Base-by-base conservation (phyloP, 2,113 vertebrate species). In the Lasiurus cinereus region DNA sequence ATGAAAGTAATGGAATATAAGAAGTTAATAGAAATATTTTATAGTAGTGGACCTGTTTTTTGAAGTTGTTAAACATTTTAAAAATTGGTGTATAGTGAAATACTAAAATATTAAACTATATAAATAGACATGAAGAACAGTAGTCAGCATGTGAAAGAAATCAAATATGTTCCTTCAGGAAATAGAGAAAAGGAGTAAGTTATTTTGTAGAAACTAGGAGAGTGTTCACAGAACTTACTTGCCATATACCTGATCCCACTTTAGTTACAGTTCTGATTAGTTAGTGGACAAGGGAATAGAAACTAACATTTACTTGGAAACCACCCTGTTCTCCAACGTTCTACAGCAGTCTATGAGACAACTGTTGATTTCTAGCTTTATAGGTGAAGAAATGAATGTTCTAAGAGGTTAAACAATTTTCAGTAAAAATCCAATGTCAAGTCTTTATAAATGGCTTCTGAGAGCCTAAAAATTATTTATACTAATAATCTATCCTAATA, bases 311-410 rank as follows among this genome's bases (percentile, higher is more conserved):
- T 94, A 86, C 15, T 80, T n/a, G 21, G 56, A 87, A 80, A 2
- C 31, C 88, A n/a, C 5, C 10, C 29, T 88, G 18, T 88, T 94
- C 48, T 83, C 69, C 19, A 39, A 93, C 39, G 72, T 83, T 93
- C 10, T 89, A 3, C 29, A 56, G 22, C 84, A 82, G 4, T 12
- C 31, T 74, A 1, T 88, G 14, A 67, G 6, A 94, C 7, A 89
- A 5, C 33, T 84, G n/a, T 62, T 74, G 39, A 89, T 87, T 92
- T 95, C 77, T 92, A 43, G 67, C 62, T 95, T 94, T 73, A 78
- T 14, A 92, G n/a, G 39, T 72, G 48, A 90, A 83, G 64, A 92
- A 90, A 62, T 94, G 12, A 14, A 43, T 48, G 8, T 96, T 90
- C 22, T 56, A 29, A 83, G 56, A 92, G 13, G 7, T 92, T 85